Percentiles rank a stretch among this genome's conserved stretches.
These are phyloP conservation scores for Cuniculus paca DNA, from an alignment of 2,797 vertebrate species.

Conservation along the genomic window DNA sequence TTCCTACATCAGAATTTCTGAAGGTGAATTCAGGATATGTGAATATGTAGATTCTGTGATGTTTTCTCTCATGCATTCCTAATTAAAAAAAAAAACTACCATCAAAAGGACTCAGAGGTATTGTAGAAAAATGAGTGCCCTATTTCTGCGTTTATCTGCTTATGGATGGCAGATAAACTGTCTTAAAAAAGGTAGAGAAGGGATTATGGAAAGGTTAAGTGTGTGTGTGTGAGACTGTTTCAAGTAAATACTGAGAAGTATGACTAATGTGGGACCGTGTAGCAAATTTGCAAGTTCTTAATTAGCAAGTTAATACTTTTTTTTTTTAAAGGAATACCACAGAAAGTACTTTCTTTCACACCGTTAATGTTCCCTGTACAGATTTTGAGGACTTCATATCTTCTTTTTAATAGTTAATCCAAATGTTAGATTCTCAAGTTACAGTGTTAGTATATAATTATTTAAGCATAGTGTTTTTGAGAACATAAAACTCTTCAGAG, in stretches of 20 bases:
- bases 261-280: background rate
- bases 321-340: background rate
- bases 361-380: constrained; percentile 25
- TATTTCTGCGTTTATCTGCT: background rate
- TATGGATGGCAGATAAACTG: background rate
- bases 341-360: background rate
- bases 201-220: background rate
- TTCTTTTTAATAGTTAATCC: background rate
- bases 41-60: background rate
- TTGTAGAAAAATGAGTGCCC: background rate
- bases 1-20: constrained; percentile 16
- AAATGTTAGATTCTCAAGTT: background rate
- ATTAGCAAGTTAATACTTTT: constrained; percentile 6
- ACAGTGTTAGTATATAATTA: background rate
- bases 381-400: background rate
- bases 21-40: background rate
- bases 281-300: constrained; percentile 24
- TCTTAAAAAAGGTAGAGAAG: background rate
- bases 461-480: constrained; percentile 23
- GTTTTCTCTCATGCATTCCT: constrained; percentile 18
- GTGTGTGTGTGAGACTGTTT: background rate
- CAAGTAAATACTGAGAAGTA: constrained; percentile 1
- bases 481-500: background rate
- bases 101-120: background rate
- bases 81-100: background rate